These are phyloP conservation scores for Mus spretus DNA, from an alignment of 2,797 vertebrate species.

Conservation along the genomic window DNA sequence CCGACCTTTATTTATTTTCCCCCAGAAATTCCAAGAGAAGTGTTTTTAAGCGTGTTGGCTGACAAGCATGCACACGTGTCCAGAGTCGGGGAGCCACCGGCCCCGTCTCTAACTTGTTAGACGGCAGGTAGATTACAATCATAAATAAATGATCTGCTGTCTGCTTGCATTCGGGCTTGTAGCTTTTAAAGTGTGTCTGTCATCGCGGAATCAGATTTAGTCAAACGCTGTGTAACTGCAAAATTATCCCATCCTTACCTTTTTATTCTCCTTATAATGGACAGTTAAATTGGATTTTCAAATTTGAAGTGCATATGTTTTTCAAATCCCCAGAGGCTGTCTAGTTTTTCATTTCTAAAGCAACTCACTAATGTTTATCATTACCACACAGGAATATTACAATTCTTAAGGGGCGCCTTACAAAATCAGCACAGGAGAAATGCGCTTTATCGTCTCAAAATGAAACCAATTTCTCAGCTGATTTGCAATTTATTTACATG, in stretches of 20 bases:
- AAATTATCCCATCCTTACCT: conserved; percentile 92
- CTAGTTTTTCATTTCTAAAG: conserved; percentile 92
- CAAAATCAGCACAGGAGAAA: conserved; percentile 87
- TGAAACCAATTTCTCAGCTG: conserved; percentile 90
- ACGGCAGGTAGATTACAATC: conserved; percentile 92
- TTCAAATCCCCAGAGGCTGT: conserved; percentile 90
- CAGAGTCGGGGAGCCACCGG: conserved; percentile 84
- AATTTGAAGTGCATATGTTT: conserved; percentile 91
- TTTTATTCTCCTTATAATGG: conserved; percentile 91
- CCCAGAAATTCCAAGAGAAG: conserved; percentile 83
- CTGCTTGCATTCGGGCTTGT: conserved; percentile 91
- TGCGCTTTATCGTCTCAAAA: conserved; percentile 88
- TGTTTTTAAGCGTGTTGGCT: conserved; percentile 86
- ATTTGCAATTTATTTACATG: conserved; percentile 92
- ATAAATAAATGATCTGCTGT: conserved; percentile 94
- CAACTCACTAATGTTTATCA: conserved; percentile 90
- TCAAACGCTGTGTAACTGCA: conserved; percentile 92
- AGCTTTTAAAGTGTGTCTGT: conserved; percentile 92
- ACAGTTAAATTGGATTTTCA: conserved; percentile 93
- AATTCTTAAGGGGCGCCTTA: conserved; percentile 90
- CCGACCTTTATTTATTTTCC: conserved; percentile 14
- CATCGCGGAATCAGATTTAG: conserved; percentile 91
- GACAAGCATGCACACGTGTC: conserved; percentile 87
- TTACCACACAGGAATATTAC: conserved; percentile 89
- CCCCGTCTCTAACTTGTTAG: conserved; percentile 90